A percentile compares a stretch with the other conserved stretches of the same genome.
Evolutionary conservation across 2,888 invertebrate species (phyloP).

Genomic region (Octonoba sinensis): DNA sequence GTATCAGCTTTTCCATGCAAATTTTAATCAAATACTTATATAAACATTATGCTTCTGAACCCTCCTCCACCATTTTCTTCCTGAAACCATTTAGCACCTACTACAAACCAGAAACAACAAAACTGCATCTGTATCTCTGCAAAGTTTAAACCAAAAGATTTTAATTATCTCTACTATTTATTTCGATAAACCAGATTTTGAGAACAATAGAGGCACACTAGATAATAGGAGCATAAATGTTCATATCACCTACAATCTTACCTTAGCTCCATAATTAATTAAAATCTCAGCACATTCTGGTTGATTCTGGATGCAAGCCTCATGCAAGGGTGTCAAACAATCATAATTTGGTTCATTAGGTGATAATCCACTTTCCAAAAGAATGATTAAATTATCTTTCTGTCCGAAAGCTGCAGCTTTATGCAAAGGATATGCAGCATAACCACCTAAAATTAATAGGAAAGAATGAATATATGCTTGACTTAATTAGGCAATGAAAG

Average conservation of each 20-base stretch:
- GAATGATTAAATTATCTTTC: constrained; percentile 15
- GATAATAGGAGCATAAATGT: too few relatives aligned
- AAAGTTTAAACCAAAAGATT: too few relatives aligned
- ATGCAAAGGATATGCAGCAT: constrained; percentile 54
- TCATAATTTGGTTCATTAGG: constrained; percentile 66
- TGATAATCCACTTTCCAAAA: constrained; percentile 57
- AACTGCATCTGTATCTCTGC: too few relatives aligned
- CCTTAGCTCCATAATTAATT: constrained; percentile 67
- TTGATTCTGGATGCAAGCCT: constrained; percentile 66
- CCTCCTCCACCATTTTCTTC: too few relatives aligned
- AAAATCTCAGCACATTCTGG: constrained; percentile 65
- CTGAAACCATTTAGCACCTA: too few relatives aligned
- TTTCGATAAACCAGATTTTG: too few relatives aligned
- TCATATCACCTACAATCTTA: constrained; percentile 68
- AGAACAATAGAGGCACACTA: too few relatives aligned
- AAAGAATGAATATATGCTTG: neutral
- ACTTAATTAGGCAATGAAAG: neutral
- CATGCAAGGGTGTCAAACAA: constrained; percentile 67
- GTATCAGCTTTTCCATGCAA: too few relatives aligned
- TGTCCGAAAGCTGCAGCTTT: constrained; percentile 49
- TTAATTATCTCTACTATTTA: too few relatives aligned
- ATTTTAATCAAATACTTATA: too few relatives aligned
- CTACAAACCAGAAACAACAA: too few relatives aligned
- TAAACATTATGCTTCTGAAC: too few relatives aligned
- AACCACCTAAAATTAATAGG: constrained; percentile 24